These are phyloP conservation scores for Dromococcyx pavoninus DNA, from an alignment of 2,797 vertebrate genomes.

Conservation along the genomic window DNA sequence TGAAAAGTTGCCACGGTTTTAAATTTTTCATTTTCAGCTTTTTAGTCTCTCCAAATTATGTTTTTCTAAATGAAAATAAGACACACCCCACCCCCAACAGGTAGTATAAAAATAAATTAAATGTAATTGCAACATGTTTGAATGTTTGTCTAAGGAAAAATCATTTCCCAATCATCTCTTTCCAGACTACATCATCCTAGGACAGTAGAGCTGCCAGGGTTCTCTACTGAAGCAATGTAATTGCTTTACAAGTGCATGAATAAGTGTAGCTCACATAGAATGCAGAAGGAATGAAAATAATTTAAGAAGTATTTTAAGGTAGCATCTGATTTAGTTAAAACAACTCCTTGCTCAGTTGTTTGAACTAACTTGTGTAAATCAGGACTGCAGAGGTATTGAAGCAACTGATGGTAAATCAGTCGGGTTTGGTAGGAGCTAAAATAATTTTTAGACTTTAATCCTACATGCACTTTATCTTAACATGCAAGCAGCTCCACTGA, in stretches of 20 bases:
- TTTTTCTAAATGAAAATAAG: background rate
- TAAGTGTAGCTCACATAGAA: background rate
- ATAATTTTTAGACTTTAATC: background rate
- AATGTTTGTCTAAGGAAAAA: background rate
- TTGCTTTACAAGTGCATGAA: background rate
- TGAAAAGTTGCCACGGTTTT: background rate
- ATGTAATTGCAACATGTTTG: background rate
- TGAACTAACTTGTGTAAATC: background rate
- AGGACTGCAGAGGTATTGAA: background rate
- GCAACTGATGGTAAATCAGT: background rate
- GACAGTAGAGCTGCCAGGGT: background rate
- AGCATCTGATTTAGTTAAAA: background rate
- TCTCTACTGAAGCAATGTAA: background rate
- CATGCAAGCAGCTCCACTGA: background rate
- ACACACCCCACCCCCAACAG: too few relatives aligned
- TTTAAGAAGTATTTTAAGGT: background rate
- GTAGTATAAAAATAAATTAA: background rate
- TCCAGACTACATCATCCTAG: background rate
- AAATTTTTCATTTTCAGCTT: background rate
- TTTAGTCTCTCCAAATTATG: background rate
- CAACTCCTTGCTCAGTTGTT: background rate
- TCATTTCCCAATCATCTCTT: rapidly evolving
- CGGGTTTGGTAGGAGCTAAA: background rate
- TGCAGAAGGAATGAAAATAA: background rate
- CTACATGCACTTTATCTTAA: background rate